Conservation (phyloP, 2,797 vertebrate genomes). For the Poecilia velifera region DNA sequence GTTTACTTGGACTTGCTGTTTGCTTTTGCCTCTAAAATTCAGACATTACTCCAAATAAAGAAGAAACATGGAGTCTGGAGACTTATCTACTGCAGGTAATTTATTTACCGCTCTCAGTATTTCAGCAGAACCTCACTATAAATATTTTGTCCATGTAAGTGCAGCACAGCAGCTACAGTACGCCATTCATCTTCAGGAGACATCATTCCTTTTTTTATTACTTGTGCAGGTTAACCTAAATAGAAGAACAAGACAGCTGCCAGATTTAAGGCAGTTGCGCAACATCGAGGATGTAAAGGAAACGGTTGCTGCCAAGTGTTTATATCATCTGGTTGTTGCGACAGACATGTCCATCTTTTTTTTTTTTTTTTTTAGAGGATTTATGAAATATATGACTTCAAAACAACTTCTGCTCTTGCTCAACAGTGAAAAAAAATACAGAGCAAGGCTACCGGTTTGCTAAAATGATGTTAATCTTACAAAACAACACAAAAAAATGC, state of each 20-base stretch:
- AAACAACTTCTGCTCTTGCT: background rate
- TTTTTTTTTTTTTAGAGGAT: background rate
- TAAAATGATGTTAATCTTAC: background rate
- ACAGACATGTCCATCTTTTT: background rate
- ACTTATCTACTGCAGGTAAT: background rate
- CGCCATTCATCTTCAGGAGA: background rate
- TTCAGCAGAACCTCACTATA: background rate
- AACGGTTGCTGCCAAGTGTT: slow-evolving; percentile 3
- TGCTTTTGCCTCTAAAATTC: background rate
- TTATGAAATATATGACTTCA: slow-evolving; percentile 1
- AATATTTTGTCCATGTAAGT: background rate
- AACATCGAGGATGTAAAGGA: slow-evolving; percentile 8
- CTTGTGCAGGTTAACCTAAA: background rate
- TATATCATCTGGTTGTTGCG: background rate
- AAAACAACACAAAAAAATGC: background rate
- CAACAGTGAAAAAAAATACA: background rate
- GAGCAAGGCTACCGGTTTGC: background rate
- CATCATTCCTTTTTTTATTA: background rate
- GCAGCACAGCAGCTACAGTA: background rate
- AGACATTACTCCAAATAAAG: background rate
- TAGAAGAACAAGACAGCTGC: background rate
- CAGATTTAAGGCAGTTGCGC: background rate
- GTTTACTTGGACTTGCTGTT: background rate
- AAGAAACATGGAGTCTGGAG: background rate
- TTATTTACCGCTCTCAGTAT: background rate